phyloP scores from a whole-genome alignment of 2,797 vertebrate species.

The Danio kyathit region DNA sequence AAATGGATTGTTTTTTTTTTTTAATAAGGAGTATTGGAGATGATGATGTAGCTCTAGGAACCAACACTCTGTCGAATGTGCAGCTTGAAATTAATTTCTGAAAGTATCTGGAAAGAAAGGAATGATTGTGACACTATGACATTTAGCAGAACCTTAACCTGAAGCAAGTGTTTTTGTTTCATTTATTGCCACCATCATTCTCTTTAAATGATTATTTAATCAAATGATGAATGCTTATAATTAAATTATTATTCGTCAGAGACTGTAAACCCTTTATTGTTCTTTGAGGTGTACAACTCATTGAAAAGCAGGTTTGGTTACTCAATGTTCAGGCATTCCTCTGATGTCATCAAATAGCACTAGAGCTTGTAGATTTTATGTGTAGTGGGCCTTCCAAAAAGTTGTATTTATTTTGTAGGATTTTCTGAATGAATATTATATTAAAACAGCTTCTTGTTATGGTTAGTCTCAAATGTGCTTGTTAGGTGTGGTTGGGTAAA shows the following conservation, averaged over 20 bases:
- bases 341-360: not conserved
- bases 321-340: slow-evolving; percentile 2
- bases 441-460: not conserved
- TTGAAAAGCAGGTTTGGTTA: slow-evolving; percentile 10
- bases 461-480: not conserved
- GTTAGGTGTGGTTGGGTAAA: not conserved
- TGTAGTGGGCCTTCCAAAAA: not conserved
- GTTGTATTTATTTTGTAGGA: not conserved
- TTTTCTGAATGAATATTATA: not conserved
- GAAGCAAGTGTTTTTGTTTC: slow-evolving; percentile 67
- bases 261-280: too few relatives aligned
- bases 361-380: slow-evolving; percentile 9
- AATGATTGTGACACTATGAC: slow-evolving; percentile 69
- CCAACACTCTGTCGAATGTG: slow-evolving; percentile 66
- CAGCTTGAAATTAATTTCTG: slow-evolving; percentile 62
- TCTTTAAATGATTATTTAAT: too few relatives aligned
- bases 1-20: slow-evolving; percentile 36
- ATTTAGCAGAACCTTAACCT: slow-evolving; percentile 71
- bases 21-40: slow-evolving; percentile 29
- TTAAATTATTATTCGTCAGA: too few relatives aligned
- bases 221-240: too few relatives aligned
- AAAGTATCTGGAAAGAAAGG: slow-evolving; percentile 54
- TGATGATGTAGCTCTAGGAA: slow-evolving; percentile 76
- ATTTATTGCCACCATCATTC: slow-evolving; percentile 22
- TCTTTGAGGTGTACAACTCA: not conserved